Percentiles rank a stretch among this genome's conserved stretches.
Conservation (phyloP, 2,888 invertebrate genomes). For the Aethes cnicana region DNA sequence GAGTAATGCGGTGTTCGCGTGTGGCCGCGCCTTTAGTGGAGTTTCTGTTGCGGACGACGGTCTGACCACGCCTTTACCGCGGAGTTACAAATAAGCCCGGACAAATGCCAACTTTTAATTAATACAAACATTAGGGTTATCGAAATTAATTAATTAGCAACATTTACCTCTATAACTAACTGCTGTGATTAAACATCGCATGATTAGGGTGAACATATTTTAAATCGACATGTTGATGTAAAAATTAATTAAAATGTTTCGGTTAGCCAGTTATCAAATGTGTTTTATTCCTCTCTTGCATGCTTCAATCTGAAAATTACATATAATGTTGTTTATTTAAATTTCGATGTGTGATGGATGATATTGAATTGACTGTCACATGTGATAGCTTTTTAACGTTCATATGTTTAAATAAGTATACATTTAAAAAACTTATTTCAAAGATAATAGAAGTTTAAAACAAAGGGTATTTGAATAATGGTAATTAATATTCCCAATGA, state of each 20-base stretch:
- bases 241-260: not conserved
- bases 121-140: conserved; percentile 4
- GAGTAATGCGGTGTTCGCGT: conserved; percentile 72
- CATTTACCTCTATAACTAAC: not conserved
- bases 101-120: conserved; percentile 19
- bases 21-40: conserved; percentile 61
- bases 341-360: conserved; percentile 28
- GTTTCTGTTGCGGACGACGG: conserved; percentile 20
- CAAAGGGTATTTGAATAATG: too few species aligned
- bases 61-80: conserved; percentile 33
- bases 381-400: too few species aligned
- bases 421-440: too few species aligned
- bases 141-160: conserved; percentile 7
- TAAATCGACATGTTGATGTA: too few species aligned
- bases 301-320: conserved; percentile 4
- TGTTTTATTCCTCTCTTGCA: conserved; percentile 8
- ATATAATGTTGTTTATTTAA: conserved; percentile 27
- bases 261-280: conserved; percentile 10
- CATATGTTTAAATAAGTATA: too few species aligned
- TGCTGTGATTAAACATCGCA: too few species aligned
- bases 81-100: conserved; percentile 15
- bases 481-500: too few species aligned
- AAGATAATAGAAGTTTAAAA: too few species aligned
- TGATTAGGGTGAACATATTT: too few species aligned
- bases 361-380: conserved; percentile 29